A percentile compares a stretch with the other conserved stretches of the same genome.
Evolutionary conservation across 2,888 invertebrate genomes (phyloP).

Genomic region (Silvanus unidentatus): DNA sequence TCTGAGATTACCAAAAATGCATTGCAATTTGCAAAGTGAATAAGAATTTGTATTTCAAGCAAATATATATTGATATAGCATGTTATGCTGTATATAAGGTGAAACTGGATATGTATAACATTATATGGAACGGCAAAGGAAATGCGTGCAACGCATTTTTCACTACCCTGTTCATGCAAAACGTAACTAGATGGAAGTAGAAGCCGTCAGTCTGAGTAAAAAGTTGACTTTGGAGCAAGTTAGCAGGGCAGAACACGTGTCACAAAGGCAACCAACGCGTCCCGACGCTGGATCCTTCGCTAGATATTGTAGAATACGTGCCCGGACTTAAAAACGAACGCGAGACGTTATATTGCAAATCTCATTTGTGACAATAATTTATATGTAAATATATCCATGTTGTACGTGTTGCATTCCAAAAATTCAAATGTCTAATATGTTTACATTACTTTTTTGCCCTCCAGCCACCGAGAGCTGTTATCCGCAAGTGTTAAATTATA

Average conservation of each 20-base stretch:
- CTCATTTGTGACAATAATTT: slow-evolving; percentile 47
- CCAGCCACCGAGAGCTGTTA: slow-evolving; percentile 14
- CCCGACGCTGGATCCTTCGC: slow-evolving; percentile 32
- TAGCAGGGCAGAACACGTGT: slow-evolving; percentile 37
- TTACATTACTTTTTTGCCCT: slow-evolving; percentile 14
- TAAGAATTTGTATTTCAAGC: too few species aligned
- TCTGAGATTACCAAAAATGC: too few species aligned
- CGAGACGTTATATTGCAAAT: slow-evolving; percentile 45
- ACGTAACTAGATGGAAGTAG: slow-evolving; percentile 32
- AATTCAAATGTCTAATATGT: slow-evolving; percentile 20
- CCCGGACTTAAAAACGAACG: slow-evolving; percentile 31
- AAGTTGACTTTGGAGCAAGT: slow-evolving; percentile 38
- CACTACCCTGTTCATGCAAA: slow-evolving; percentile 33
- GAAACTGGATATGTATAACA: not conserved
- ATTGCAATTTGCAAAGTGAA: too few species aligned
- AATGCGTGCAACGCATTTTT: slow-evolving; percentile 32
- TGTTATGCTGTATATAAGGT: too few species aligned
- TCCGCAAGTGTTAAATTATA: slow-evolving; percentile 26
- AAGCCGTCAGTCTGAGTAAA: slow-evolving; percentile 35
- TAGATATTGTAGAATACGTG: slow-evolving; percentile 40
- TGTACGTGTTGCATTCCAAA: slow-evolving; percentile 40
- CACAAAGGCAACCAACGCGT: slow-evolving; percentile 34
- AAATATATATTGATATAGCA: too few species aligned
- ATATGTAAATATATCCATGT: slow-evolving; percentile 45
- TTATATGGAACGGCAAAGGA: not conserved